These are phyloP conservation scores for Drosophila macrospina DNA, from an alignment of 2,888 invertebrate genomes.

Conservation along the genomic window DNA sequence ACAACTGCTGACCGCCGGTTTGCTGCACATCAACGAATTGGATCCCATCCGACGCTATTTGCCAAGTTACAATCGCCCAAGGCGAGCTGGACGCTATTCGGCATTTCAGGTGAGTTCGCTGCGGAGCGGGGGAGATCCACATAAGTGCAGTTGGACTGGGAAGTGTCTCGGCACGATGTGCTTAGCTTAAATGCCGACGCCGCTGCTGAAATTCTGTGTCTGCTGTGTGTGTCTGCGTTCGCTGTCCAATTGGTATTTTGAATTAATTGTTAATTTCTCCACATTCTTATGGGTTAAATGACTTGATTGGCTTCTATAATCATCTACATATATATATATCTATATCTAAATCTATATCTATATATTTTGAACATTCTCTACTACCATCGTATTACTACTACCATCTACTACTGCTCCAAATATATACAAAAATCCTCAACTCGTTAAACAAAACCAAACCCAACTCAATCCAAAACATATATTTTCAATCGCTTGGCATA, in stretches of 20 bases:
- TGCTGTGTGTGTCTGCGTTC: conserved; percentile 71
- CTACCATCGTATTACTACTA: conserved; percentile 61
- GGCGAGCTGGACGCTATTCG: conserved; percentile 96
- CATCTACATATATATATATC: too few relatives aligned
- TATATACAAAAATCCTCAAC: conserved; percentile 28
- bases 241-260: conserved; percentile 63
- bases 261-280: conserved; percentile 41
- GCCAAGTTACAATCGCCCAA: conserved; percentile 97
- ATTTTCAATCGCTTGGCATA: conserved; percentile 50
- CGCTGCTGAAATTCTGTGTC: conserved; percentile 56
- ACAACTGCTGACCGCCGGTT: conserved; percentile 94
- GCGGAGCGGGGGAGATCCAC: background rate
- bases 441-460: conserved; percentile 42
- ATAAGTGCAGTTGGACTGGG: conserved; percentile 1
- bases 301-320: conserved; percentile 62
- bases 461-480: conserved; percentile 42
- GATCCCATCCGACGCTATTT: conserved; percentile 98
- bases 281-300: conserved; percentile 52
- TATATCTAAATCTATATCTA: conserved; percentile 31
- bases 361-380: conserved; percentile 64
- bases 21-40: conserved; percentile 96
- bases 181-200: conserved; percentile 39
- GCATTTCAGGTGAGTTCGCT: conserved; percentile 94
- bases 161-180: conserved; percentile 17
- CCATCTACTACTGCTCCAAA: conserved; percentile 47